Percentiles rank a stretch among this genome's conserved stretches.
Evolutionary conservation across 2,888 invertebrate genomes (phyloP).

Genomic region (Epinotia ramella): DNA sequence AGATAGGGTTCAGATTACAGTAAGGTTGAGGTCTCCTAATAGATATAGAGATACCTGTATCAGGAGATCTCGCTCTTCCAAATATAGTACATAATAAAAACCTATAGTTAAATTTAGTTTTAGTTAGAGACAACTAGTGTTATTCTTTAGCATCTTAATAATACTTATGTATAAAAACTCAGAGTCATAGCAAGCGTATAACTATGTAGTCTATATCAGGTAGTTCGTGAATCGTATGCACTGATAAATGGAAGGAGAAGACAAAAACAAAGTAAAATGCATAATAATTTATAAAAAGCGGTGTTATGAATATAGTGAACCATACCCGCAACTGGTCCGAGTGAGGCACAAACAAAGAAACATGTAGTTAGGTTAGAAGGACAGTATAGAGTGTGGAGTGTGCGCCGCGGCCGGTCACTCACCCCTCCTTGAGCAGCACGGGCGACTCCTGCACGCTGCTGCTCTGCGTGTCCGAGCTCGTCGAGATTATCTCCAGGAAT

Average conservation of each 20-base stretch:
- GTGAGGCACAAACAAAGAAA: constrained; percentile 61
- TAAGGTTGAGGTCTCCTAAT: too few species aligned
- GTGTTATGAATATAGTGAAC: constrained; percentile 48
- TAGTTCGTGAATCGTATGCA: neutral
- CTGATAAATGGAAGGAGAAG: neutral
- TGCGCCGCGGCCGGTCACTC: constrained; percentile 70
- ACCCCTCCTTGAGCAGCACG: constrained; percentile 96
- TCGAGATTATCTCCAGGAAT: constrained; percentile 96
- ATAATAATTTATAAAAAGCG: constrained; percentile 12
- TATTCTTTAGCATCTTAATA: too few species aligned
- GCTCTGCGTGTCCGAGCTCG: constrained; percentile 88
- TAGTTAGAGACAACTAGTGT: neutral
- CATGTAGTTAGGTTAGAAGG: constrained; percentile 35
- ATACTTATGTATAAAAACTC: neutral
- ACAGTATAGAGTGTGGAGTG: constrained; percentile 3
- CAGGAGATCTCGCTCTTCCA: too few species aligned
- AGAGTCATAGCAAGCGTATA: too few species aligned
- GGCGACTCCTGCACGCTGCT: constrained; percentile 88
- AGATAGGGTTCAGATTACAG: too few species aligned
- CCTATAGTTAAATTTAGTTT: too few species aligned
- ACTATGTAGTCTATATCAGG: neutral
- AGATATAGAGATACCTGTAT: too few species aligned
- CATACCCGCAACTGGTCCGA: constrained; percentile 79
- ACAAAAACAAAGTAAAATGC: constrained; percentile 4
- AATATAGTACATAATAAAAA: too few species aligned